Evolutionary conservation across 2,797 vertebrate species (phyloP).

Genomic region (Anguilla obscura): DNA sequence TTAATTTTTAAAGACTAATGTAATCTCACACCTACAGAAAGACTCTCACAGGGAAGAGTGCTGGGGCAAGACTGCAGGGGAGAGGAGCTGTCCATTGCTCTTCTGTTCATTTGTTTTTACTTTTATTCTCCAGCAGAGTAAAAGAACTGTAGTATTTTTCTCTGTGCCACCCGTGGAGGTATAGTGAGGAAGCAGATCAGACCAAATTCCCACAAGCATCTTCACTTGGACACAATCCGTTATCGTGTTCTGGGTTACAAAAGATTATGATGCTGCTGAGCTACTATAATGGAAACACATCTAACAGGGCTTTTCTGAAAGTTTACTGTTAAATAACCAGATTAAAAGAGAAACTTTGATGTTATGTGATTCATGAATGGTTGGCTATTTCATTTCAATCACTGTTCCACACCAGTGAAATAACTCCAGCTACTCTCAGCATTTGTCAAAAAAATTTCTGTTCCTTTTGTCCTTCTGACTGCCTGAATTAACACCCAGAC

Average conservation of each 20-base stretch:
- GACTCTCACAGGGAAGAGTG: not conserved
- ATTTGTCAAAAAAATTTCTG: not conserved
- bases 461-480: not conserved
- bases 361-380: not conserved
- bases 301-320: not conserved
- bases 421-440: not conserved
- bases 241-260: not conserved
- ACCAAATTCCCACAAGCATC: not conserved
- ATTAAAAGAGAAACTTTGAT: not conserved
- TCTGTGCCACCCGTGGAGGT: slow-evolving; percentile 48
- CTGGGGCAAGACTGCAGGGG: too few relatives aligned
- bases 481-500: not conserved
- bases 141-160: slow-evolving; percentile 53
- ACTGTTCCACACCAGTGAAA: not conserved
- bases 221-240: not conserved
- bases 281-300: not conserved
- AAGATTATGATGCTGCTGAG: not conserved
- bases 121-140: slow-evolving; percentile 35
- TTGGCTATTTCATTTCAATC: not conserved
- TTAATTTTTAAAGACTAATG: slow-evolving; percentile 42
- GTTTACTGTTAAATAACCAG: not conserved
- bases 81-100: too few relatives aligned
- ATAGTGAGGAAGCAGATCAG: not conserved
- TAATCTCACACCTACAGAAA: not conserved
- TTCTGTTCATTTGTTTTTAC: slow-evolving; percentile 37